A percentile compares a stretch with the other conserved stretches of the same genome.
Evolutionary conservation across 2,888 invertebrate genomes (phyloP).

Genomic region (Oxyteleia sp.): DNA sequence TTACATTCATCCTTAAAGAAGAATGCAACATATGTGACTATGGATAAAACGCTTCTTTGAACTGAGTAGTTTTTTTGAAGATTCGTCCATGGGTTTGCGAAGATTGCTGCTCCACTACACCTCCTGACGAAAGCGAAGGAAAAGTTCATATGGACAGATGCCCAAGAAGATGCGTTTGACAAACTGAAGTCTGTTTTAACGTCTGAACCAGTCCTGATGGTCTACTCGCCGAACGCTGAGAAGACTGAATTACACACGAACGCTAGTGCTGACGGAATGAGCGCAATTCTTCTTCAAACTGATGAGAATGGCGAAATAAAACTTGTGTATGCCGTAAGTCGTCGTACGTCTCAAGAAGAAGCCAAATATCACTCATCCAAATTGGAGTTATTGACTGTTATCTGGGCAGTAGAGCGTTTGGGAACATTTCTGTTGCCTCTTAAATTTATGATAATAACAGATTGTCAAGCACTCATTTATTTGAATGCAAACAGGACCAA

Average conservation of each 20-base stretch:
- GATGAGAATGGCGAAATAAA: neutral
- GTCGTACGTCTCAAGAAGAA: constrained; percentile 59
- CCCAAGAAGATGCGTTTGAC: constrained; percentile 10
- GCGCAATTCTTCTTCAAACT: constrained; percentile 10
- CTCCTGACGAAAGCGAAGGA: neutral
- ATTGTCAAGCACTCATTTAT: constrained; percentile 43
- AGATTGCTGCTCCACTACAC: constrained; percentile 27
- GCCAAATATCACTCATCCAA: constrained; percentile 76
- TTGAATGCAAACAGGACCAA: constrained; percentile 21
- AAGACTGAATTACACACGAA: constrained; percentile 39
- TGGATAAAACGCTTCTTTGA: constrained; percentile 51
- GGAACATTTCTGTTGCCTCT: constrained; percentile 7
- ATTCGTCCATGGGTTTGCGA: constrained; percentile 26
- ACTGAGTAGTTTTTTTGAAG: constrained; percentile 59
- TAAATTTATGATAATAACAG: constrained; percentile 14
- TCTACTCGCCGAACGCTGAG: neutral
- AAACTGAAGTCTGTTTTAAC: constrained; percentile 10
- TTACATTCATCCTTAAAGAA: too few relatives aligned
- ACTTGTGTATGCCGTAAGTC: constrained; percentile 40
- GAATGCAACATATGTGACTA: too few relatives aligned
- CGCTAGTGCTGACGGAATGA: constrained; percentile 24
- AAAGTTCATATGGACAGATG: constrained; percentile 25
- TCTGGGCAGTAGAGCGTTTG: constrained; percentile 36
- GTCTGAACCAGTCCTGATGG: neutral
- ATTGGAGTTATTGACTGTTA: constrained; percentile 33